Evolutionary conservation across 2,888 invertebrate genomes (phyloP).

Genomic region (Actias luna): DNA sequence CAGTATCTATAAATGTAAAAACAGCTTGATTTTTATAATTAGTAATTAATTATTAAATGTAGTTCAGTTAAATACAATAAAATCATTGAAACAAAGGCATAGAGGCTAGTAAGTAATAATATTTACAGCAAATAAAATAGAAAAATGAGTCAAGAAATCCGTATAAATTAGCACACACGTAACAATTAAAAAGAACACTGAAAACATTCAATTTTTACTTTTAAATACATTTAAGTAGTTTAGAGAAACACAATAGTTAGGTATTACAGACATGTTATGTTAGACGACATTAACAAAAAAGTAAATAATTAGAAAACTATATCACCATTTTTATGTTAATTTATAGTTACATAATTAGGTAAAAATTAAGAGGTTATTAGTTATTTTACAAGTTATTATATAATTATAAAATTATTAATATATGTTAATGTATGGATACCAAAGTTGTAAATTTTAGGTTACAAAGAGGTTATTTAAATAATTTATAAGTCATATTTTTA

Average conservation of each 20-base stretch:
- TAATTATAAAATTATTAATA: not conserved
- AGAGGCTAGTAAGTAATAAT: not conserved
- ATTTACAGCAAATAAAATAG: conserved; percentile 3
- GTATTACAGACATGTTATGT: not conserved
- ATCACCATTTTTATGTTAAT: not conserved
- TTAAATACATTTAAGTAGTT: not conserved
- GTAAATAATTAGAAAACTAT: not conserved
- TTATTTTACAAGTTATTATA: not conserved
- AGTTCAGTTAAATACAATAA: not conserved
- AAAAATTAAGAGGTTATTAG: not conserved
- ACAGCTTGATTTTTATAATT: not conserved
- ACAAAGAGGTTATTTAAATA: not conserved
- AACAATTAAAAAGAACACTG: conserved; percentile 5
- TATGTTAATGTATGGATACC: not conserved
- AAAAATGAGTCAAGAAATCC: not conserved
- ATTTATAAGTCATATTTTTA: not conserved
- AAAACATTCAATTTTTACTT: conserved; percentile 5
- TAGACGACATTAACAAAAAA: not conserved
- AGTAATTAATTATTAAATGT: not conserved
- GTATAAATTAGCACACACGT: conserved; percentile 4
- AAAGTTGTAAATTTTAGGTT: not conserved
- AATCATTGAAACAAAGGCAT: not conserved
- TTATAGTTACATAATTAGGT: not conserved
- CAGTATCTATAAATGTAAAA: not conserved
- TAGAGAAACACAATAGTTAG: conserved; percentile 5